Evolutionary conservation across 64 coral and sea anemone species (phyloP).

Genomic region (Platygyra sinensis): DNA sequence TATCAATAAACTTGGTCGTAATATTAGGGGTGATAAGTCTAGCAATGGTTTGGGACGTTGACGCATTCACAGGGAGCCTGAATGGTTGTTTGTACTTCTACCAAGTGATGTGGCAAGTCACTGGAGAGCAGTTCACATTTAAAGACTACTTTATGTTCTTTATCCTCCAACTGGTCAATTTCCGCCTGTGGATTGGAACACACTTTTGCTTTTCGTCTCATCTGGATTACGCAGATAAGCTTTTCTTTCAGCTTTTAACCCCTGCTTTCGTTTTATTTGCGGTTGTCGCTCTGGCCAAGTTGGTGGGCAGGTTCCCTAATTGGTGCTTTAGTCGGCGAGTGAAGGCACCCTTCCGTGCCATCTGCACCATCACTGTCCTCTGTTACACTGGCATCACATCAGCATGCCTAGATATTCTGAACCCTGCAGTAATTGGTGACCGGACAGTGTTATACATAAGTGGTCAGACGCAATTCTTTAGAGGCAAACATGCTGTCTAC

Average conservation of each 20-base stretch:
- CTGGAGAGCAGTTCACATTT: conserved; percentile 4
- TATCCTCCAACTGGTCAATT: conserved; percentile 30
- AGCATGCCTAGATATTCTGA: conserved; percentile 57
- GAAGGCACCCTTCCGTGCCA: conserved; percentile 80
- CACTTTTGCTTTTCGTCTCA: conserved; percentile 24
- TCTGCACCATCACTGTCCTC: conserved; percentile 77
- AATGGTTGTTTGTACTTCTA: conserved; percentile 72
- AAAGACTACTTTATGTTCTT: conserved; percentile 49
- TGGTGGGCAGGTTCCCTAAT: conserved; percentile 31
- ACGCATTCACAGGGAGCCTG: conserved; percentile 67
- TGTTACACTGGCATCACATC: conserved; percentile 62
- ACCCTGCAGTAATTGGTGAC: conserved; percentile 32
- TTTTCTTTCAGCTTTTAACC: conserved; percentile 19
- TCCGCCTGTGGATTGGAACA: conserved; percentile 24
- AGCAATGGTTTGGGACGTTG: conserved; percentile 53
- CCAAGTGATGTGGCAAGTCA: conserved; percentile 2
- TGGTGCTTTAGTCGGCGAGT: conserved; percentile 82
- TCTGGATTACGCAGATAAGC: conserved; percentile 70
- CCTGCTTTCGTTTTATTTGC: background rate
- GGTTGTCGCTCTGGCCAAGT: conserved; percentile 4
- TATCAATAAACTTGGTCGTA: background rate
- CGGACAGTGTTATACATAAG: conserved; percentile 28
- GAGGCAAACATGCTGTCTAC: conserved; percentile 62
- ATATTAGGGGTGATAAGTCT: background rate
- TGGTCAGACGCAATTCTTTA: conserved; percentile 60